phyloP scores from a whole-genome alignment of 2,113 vertebrate species.

The Trochalopteron elliotii region DNA sequence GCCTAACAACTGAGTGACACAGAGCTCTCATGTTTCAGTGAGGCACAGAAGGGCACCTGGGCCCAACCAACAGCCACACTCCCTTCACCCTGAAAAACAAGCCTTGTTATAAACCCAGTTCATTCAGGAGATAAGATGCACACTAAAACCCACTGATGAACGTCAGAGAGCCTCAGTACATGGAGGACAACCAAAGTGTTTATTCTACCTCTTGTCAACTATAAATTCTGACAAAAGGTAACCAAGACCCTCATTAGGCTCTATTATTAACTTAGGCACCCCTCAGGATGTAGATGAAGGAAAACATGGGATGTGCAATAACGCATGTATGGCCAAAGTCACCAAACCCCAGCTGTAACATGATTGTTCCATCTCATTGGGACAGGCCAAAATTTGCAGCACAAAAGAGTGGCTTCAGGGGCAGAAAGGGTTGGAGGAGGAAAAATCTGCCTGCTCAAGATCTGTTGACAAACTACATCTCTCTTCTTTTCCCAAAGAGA shows the following conservation, averaged over 20 bases:
- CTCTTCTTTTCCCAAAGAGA: not conserved
- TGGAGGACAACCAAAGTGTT: not conserved
- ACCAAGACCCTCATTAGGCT: rapidly evolving
- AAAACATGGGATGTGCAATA: not conserved
- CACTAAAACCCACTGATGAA: not conserved
- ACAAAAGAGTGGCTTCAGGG: not conserved
- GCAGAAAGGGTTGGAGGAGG: not conserved
- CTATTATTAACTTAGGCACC: not conserved
- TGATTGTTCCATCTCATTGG: not conserved
- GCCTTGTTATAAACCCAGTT: not conserved
- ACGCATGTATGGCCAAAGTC: not conserved
- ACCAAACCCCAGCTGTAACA: not conserved
- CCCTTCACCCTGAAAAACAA: not conserved
- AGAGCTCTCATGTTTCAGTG: not conserved
- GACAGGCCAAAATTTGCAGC: not conserved
- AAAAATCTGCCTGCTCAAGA: not conserved
- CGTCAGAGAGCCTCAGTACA: not conserved
- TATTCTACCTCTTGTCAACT: not conserved
- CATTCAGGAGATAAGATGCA: not conserved
- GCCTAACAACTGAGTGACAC: not conserved
- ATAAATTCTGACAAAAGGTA: not conserved
- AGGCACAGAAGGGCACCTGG: not conserved
- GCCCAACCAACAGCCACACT: not conserved
- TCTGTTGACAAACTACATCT: not conserved
- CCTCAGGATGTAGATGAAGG: not conserved